Evolutionary conservation across 2,113 vertebrate genomes (phyloP).

Genomic region (Brachirus orientalis): DNA sequence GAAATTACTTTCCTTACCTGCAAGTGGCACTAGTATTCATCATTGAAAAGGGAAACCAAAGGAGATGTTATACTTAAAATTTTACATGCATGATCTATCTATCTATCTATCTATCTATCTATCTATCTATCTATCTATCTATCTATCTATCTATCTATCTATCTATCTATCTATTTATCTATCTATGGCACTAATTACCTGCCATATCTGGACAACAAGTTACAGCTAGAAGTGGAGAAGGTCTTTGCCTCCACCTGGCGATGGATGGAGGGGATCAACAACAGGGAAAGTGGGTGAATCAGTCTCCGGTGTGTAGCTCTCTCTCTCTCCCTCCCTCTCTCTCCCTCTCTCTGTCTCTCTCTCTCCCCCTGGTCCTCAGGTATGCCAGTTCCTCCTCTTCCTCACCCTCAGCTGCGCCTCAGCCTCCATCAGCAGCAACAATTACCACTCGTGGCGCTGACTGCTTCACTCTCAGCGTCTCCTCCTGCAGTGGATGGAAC

Average conservation of each 20-base stretch:
- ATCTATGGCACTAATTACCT: neutral
- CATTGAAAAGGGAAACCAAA: too few relatives aligned
- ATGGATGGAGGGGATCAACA: slow-evolving; percentile 30
- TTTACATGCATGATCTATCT: too few relatives aligned
- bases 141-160: too few relatives aligned
- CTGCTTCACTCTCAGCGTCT: neutral
- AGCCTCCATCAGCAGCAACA: slow-evolving; percentile 21
- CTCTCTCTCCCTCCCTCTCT: slow-evolving; percentile 4
- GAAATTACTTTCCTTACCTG: too few relatives aligned
- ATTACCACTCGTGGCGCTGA: slow-evolving; percentile 1
- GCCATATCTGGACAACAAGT: neutral
- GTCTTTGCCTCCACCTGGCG: slow-evolving; percentile 75
- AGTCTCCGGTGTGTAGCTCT: neutral
- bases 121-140: too few relatives aligned
- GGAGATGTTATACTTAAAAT: too few relatives aligned
- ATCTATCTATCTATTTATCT: too few relatives aligned
- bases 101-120: too few relatives aligned
- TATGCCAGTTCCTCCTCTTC: slow-evolving; percentile 34
- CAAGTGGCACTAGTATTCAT: too few relatives aligned
- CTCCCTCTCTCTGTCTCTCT: slow-evolving; percentile 4
- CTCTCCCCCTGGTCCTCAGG: slow-evolving; percentile 52
- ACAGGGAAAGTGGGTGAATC: neutral
- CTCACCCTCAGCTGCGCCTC: slow-evolving; percentile 32
- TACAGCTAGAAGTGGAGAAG: slow-evolving; percentile 11
- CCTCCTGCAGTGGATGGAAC: slow-evolving; percentile 20